Base-by-base conservation (phyloP, 1,140 invertebrate genomes). In the Phthorimaea operculella region DNA sequence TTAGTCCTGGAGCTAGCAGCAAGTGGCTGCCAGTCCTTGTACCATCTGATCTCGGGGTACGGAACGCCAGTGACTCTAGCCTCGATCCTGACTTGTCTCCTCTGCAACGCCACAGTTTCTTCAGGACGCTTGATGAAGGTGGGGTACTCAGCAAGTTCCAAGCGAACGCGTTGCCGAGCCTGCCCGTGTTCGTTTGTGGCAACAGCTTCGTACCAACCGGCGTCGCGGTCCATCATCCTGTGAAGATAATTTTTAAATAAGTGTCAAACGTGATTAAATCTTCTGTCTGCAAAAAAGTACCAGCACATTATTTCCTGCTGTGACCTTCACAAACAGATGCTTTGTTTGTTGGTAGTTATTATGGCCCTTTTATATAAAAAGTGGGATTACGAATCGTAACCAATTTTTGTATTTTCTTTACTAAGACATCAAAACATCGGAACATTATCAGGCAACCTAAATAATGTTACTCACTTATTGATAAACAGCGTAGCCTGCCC, bases 31-130 rank as follows among this genome's bases (percentile, higher is more conserved):
- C 96, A 98, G 77, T 98, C 96, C 84, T 98, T 98, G 85, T 94
- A 98, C 95, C 96, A 98, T 75, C 95, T 97, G n/a, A 99, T 90
- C 61, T 96, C 94, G 0, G 98, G 97, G 68, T 92, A 92, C 0
- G 98, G 98, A 54, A 95, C 90, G 10, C 97, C 98, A 21, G 91
- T 92, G 44, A 99, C 90, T 51, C 93, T 88, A 44, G 96, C 97
- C 72, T 94, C 92, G 33, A 99, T 86, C 49, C 90, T 88, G 4
- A 91, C 93, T 49, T 88, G 89, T 54, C 91, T 90, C 45, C 94
- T 85, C 3, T 91, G 74, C 87, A 94, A 90, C 8, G 95, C 90
- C 33, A 91, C 90, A 1, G 90, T 90, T 76, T 99, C 96, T 52
- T 95, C 92, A 0, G 93, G 93, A 45, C 96, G 88, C 62, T 93